Percentiles rank a stretch among this genome's conserved stretches.
Evolutionary conservation across 2,797 vertebrate species (phyloP).

Genomic region (Petrocephalus sullivani): DNA sequence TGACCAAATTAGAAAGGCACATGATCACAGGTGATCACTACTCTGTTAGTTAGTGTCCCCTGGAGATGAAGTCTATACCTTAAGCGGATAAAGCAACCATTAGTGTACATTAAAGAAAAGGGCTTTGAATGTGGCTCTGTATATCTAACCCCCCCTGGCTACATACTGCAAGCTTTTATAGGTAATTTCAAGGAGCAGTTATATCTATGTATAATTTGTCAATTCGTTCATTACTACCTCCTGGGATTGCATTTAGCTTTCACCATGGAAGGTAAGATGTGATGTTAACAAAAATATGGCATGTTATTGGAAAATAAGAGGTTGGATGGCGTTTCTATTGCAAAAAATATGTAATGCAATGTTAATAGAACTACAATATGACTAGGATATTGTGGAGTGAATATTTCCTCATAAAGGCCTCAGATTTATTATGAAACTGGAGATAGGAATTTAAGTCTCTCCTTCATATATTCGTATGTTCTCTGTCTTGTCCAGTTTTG

Average conservation of each 20-base stretch:
- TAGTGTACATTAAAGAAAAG: background rate
- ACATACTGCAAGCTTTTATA: background rate
- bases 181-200: background rate
- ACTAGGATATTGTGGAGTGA: background rate
- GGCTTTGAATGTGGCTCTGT: background rate
- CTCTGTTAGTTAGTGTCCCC: background rate
- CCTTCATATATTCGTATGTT: background rate
- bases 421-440: background rate
- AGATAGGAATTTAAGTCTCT: background rate
- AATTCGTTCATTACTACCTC: background rate
- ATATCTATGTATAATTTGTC: background rate
- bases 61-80: background rate
- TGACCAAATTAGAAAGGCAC: background rate
- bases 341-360: background rate
- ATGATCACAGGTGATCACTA: background rate
- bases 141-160: background rate
- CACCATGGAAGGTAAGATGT: background rate
- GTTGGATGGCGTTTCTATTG: background rate
- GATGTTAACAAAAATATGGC: background rate
- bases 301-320: background rate
- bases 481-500: background rate
- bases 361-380: conserved; percentile 1
- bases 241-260: background rate
- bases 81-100: background rate
- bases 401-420: background rate